Conservation (phyloP, 2,113 vertebrate genomes). For the Brachionichthys hirsutus region DNA sequence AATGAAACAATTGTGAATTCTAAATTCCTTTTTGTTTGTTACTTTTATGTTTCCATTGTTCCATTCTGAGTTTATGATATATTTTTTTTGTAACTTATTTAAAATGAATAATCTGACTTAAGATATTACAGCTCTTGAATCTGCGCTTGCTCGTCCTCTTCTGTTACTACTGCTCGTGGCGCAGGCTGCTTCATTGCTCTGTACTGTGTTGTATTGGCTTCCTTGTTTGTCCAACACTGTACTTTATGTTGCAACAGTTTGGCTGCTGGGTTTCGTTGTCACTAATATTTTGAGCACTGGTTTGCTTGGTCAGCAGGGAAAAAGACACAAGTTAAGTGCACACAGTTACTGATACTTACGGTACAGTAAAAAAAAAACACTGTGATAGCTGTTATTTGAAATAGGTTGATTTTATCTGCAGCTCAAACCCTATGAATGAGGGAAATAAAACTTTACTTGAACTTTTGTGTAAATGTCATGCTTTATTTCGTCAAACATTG, state of each 20-base stretch:
- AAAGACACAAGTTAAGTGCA: constrained; percentile 2
- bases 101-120: neutral
- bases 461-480: no score
- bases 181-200: constrained; percentile 1
- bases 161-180: neutral
- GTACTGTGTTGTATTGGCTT: constrained; percentile 7
- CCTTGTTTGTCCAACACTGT: constrained; percentile 9
- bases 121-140: constrained; percentile 22
- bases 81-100: constrained; percentile 9
- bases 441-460: constrained; percentile 37
- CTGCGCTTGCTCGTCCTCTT: neutral
- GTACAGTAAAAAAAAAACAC: constrained; percentile 14
- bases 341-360: neutral
- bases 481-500: no score
- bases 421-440: constrained; percentile 13
- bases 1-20: constrained; percentile 4
- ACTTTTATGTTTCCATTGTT: neutral
- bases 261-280: no score
- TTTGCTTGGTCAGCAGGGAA: constrained; percentile 10
- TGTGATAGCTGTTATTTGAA: constrained; percentile 26
- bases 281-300: no score
- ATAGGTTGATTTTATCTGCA: constrained; percentile 13
- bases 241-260: no score
- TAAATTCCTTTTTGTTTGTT: neutral
- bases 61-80: constrained; percentile 6